These are phyloP conservation scores for Actinostola sp. DNA, from an alignment of 92 coral and sea anemone genomes.

Conservation along the genomic window DNA sequence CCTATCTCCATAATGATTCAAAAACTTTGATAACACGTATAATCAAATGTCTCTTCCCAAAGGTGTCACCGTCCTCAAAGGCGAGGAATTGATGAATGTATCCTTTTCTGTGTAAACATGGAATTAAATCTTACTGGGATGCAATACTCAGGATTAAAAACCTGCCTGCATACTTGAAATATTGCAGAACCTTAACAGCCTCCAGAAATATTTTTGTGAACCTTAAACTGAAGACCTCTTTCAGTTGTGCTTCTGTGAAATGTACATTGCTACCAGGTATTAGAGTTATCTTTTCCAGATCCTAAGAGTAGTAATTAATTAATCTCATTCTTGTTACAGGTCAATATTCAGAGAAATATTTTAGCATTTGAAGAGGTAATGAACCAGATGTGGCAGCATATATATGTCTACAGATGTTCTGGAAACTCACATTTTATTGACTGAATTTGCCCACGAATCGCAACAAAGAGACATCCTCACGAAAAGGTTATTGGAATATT, in stretches of 20 bases:
- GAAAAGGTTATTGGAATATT: slow-evolving; percentile 14
- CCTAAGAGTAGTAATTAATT: neutral
- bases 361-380: slow-evolving; percentile 45
- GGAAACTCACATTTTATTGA: slow-evolving; percentile 18
- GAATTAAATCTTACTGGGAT: neutral
- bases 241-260: slow-evolving; percentile 11
- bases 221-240: slow-evolving; percentile 29
- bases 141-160: no score
- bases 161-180: neutral
- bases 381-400: slow-evolving; percentile 31
- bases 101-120: slow-evolving; percentile 1
- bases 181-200: slow-evolving; percentile 5
- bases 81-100: slow-evolving; percentile 39
- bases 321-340: slow-evolving; percentile 13
- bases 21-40: slow-evolving; percentile 36
- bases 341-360: slow-evolving; percentile 32
- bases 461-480: slow-evolving; percentile 34
- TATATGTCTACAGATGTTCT: slow-evolving; percentile 14
- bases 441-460: slow-evolving; percentile 27
- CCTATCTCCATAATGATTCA: slow-evolving; percentile 24
- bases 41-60: slow-evolving; percentile 38
- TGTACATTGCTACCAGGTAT: slow-evolving; percentile 13
- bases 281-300: neutral
- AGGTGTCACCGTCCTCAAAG: slow-evolving; percentile 27
- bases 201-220: slow-evolving; percentile 44